Evolutionary conservation across 2,797 vertebrate species (phyloP).

Genomic region (Anguilla marmorata): DNA sequence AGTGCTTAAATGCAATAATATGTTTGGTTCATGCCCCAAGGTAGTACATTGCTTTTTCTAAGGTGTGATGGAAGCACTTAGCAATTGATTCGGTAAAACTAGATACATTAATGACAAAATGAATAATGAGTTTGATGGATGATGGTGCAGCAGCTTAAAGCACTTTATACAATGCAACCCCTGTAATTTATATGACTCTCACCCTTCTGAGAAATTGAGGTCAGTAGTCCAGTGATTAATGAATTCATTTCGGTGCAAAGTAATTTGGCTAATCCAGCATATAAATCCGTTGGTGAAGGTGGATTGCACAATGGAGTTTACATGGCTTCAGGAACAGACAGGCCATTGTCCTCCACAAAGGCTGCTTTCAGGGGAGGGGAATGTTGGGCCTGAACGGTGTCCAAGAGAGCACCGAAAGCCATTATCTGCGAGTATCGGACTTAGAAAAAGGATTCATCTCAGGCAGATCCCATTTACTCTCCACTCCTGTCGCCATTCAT

Average conservation of each 20-base stretch:
- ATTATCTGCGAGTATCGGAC: conserved; percentile 37
- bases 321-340: conserved; percentile 49
- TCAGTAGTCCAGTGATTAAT: conserved; percentile 5
- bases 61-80: neutral
- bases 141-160: neutral
- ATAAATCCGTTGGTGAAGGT: neutral
- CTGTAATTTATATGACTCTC: neutral
- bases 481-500: conserved; percentile 56
- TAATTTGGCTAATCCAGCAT: neutral
- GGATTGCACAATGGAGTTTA: conserved; percentile 17
- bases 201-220: neutral
- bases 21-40: neutral
- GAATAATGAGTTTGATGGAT: neutral
- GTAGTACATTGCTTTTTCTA: neutral
- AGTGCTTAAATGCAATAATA: neutral
- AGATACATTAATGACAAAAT: neutral
- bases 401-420: conserved; percentile 38
- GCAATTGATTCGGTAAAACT: neutral
- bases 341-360: conserved; percentile 49
- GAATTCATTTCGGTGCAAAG: neutral
- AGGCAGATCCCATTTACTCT: conserved; percentile 40
- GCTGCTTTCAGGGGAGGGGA: conserved; percentile 43
- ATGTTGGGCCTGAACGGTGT: conserved; percentile 45
- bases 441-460: conserved; percentile 42
- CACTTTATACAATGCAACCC: neutral